Conservation (phyloP, 2,797 vertebrate genomes). For the Phrynocephalus forsythii region DNA sequence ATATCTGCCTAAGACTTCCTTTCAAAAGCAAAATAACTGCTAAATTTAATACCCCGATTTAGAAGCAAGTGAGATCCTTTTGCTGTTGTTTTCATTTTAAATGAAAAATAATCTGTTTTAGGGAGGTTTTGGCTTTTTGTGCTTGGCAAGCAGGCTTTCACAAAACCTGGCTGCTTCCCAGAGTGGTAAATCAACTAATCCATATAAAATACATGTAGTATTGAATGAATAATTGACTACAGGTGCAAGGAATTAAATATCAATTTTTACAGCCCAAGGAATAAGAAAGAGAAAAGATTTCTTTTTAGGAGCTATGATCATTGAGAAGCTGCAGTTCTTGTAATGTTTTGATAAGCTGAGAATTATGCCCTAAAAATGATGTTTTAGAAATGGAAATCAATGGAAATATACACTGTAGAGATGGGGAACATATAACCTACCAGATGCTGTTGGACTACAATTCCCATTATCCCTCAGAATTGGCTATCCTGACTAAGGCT, state of each 20-base stretch:
- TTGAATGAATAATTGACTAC: conserved; percentile 77
- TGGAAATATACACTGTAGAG: not conserved
- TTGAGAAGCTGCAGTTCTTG: conserved; percentile 35
- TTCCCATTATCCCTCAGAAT: not conserved
- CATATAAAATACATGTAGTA: conserved; percentile 72
- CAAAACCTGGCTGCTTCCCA: conserved; percentile 74
- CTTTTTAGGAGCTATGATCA: conserved; percentile 27
- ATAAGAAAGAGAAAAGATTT: conserved; percentile 55
- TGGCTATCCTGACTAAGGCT: not conserved
- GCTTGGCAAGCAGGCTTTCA: conserved; percentile 62
- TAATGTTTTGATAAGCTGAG: conserved; percentile 17
- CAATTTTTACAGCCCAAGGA: conserved; percentile 56
- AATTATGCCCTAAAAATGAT: not conserved
- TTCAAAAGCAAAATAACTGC: conserved; percentile 54
- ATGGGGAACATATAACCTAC: not conserved
- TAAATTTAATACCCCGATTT: conserved; percentile 49
- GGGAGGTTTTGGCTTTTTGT: conserved; percentile 63
- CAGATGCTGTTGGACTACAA: not conserved
- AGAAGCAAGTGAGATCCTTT: conserved; percentile 57
- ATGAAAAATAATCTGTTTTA: conserved; percentile 65
- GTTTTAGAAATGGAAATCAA: not conserved
- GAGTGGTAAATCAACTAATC: conserved; percentile 73
- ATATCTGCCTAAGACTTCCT: conserved; percentile 52
- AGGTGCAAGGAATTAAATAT: conserved; percentile 78
- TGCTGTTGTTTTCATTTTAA: conserved; percentile 50